Evolutionary conservation across 1,140 invertebrate genomes (phyloP).

Genomic region (Zaprionus davidi): DNA sequence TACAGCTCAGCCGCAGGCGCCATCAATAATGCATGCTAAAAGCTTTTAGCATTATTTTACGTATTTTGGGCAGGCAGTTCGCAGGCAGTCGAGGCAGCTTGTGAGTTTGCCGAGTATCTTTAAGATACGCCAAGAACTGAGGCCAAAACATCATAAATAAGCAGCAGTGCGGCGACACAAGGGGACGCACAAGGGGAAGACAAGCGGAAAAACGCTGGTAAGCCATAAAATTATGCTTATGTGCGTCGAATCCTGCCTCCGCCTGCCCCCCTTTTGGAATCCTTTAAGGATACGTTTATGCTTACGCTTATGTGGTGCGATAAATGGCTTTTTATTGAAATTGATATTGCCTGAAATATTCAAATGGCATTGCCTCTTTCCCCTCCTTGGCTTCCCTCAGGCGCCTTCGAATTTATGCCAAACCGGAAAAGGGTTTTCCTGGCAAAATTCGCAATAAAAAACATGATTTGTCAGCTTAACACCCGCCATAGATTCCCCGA

Average conservation of each 20-base stretch:
- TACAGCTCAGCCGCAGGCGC: conserved; percentile 51
- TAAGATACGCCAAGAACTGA: conserved; percentile 57
- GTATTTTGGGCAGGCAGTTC: conserved; percentile 61
- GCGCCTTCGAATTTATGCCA: conserved; percentile 41
- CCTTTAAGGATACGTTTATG: conserved; percentile 63
- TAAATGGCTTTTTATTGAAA: conserved; percentile 84
- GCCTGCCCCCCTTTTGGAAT: conserved; percentile 27
- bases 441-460: conserved; percentile 67
- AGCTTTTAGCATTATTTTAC: conserved; percentile 84
- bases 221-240: conserved; percentile 81
- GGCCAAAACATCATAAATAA: conserved; percentile 75
- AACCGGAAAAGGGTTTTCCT: conserved; percentile 48
- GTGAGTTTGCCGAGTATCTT: conserved; percentile 55
- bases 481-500: conserved; percentile 54
- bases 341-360: conserved; percentile 83
- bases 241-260: conserved; percentile 31
- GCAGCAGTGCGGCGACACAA: background rate
- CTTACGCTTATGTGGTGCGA: conserved; percentile 77
- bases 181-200: too few relatives aligned
- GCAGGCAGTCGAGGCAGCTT: conserved; percentile 38
- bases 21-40: conserved; percentile 84
- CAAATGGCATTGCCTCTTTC: conserved; percentile 53
- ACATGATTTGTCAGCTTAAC: conserved; percentile 84
- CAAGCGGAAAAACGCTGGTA: conserved; percentile 31
- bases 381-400: conserved; percentile 1